Percentiles rank a stretch among this genome's conserved stretches.
phyloP scores from a whole-genome alignment of 2,888 invertebrate species.

The Drosophila prolongata region DNA sequence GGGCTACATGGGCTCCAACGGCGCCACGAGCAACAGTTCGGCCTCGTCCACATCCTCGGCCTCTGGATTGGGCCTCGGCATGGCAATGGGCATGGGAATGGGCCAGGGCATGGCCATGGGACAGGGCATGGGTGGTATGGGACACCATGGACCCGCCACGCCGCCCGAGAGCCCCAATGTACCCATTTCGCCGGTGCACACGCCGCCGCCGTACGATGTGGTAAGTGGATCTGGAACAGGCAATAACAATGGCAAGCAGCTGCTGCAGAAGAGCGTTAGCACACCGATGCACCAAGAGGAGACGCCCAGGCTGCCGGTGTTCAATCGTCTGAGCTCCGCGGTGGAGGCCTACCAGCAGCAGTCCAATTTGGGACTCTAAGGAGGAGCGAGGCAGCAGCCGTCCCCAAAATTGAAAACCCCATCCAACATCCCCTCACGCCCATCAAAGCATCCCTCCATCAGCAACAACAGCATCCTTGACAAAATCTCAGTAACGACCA shows the following conservation, averaged over 20 bases:
- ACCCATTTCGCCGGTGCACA: slow-evolving; percentile 82
- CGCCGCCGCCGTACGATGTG: slow-evolving; percentile 79
- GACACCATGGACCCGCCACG: slow-evolving; percentile 64
- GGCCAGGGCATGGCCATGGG: slow-evolving; percentile 14
- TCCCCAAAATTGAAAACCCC: neutral
- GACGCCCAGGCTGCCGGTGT: slow-evolving; percentile 90
- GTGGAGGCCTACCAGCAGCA: slow-evolving; percentile 78
- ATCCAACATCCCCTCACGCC: slow-evolving; percentile 10
- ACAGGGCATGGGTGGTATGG: slow-evolving; percentile 24
- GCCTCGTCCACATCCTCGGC: slow-evolving; percentile 64
- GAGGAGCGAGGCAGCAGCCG: slow-evolving; percentile 13
- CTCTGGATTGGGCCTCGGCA: slow-evolving; percentile 49
- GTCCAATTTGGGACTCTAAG: slow-evolving; percentile 77
- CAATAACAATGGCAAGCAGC: slow-evolving; percentile 51
- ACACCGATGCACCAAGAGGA: slow-evolving; percentile 68
- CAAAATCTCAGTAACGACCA: slow-evolving; percentile 44
- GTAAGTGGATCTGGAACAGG: neutral
- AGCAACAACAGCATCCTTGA: slow-evolving; percentile 25
- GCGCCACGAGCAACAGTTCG: slow-evolving; percentile 26
- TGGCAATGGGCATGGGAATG: slow-evolving; percentile 47
- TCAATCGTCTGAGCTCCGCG: slow-evolving; percentile 89
- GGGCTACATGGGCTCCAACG: slow-evolving; percentile 39
- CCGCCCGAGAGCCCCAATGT: slow-evolving; percentile 84
- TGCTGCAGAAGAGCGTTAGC: slow-evolving; percentile 80
- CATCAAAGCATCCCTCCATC: slow-evolving; percentile 27